Percentiles rank a stretch among this genome's conserved stretches.
Evolutionary conservation across 1,140 invertebrate genomes (phyloP).

Genomic region (Zaprionus taronus): DNA sequence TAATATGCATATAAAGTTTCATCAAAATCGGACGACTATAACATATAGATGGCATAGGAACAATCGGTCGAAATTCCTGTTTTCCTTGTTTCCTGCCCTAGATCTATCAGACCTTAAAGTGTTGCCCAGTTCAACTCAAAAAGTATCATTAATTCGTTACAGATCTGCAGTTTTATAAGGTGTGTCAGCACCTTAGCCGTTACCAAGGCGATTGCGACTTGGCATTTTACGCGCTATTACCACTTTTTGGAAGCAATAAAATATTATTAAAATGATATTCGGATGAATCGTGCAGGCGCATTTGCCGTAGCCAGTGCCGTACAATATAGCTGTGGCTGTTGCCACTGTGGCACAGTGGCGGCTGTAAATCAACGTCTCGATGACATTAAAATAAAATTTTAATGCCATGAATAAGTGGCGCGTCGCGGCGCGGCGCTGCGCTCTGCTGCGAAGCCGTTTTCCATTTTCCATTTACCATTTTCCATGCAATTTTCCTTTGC

Average conservation of each 20-base stretch:
- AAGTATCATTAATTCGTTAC: constrained; percentile 2
- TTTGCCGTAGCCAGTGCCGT: background rate
- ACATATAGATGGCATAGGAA: too few species aligned
- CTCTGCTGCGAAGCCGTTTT: constrained; percentile 10
- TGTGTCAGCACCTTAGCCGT: background rate
- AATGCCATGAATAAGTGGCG: constrained; percentile 57
- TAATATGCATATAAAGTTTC: too few species aligned
- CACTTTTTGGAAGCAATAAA: constrained; percentile 77
- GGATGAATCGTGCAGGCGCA: constrained; percentile 14
- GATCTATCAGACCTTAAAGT: background rate
- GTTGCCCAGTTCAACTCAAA: background rate
- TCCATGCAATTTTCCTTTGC: constrained; percentile 38
- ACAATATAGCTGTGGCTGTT: background rate
- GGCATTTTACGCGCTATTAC: constrained; percentile 74
- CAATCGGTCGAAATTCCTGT: too few species aligned
- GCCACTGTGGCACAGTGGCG: constrained; percentile 15
- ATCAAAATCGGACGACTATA: too few species aligned
- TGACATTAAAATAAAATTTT: constrained; percentile 84
- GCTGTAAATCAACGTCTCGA: constrained; percentile 84
- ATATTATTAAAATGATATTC: constrained; percentile 84
- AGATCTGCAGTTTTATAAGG: background rate
- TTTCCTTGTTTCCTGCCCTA: background rate
- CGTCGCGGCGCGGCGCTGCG: constrained; percentile 21
- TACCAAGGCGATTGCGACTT: background rate
- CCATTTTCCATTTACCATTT: constrained; percentile 28